phyloP scores from a whole-genome alignment of 2,113 vertebrate genomes.

The Percina caprodes region DNA sequence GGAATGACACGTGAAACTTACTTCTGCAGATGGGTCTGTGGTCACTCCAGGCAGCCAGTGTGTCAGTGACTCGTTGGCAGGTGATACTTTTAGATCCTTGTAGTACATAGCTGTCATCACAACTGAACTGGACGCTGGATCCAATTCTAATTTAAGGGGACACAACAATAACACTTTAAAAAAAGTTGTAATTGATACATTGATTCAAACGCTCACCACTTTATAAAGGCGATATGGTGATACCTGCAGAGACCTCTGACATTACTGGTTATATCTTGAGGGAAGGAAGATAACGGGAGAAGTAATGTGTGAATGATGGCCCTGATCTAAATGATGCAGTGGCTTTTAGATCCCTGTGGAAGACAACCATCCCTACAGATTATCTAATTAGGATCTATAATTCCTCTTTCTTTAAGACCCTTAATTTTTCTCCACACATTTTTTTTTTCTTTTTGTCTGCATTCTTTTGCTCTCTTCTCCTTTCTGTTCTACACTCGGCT shows the following conservation, averaged over 20 bases:
- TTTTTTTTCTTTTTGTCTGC: not conserved
- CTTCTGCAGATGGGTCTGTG: conserved; percentile 96
- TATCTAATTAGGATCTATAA: conserved; percentile 18
- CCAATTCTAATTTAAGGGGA: conserved; percentile 85
- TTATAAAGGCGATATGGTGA: not conserved
- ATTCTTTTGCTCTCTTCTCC: not conserved
- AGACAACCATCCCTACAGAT: conserved; percentile 3
- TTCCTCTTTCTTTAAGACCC: conserved; percentile 1
- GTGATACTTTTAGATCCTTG: conserved; percentile 98
- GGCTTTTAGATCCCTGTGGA: conserved; percentile 16
- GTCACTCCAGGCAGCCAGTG: conserved; percentile 97
- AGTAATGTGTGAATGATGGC: conserved; percentile 16
- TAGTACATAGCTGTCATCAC: conserved; percentile 97
- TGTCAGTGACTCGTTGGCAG: conserved; percentile 97
- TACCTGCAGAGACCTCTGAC: not conserved
- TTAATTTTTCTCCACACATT: not conserved
- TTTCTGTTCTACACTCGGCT: not conserved
- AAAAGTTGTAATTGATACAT: not conserved
- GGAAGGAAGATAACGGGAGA: not conserved
- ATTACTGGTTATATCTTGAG: not conserved
- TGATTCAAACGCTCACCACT: conserved; percentile 3
- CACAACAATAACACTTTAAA: conserved; percentile 53
- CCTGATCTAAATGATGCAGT: conserved; percentile 23
- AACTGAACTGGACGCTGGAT: conserved; percentile 95
- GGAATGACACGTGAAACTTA: conserved; percentile 74